Evolutionary conservation across 2,888 invertebrate genomes (phyloP).

Genomic region (Heliconius sara): DNA sequence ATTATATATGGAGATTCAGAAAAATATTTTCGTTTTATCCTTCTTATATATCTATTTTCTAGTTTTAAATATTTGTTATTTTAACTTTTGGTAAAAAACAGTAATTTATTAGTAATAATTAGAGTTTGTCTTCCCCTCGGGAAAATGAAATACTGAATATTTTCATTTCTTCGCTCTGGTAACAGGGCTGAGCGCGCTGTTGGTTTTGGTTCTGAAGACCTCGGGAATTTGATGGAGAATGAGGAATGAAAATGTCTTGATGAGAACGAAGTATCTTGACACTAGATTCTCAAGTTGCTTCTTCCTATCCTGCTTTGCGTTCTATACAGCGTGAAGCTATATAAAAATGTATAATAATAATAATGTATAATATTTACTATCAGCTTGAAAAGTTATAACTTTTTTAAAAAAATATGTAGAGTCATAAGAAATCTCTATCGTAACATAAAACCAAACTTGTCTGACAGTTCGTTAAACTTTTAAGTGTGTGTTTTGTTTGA

Average conservation of each 20-base stretch:
- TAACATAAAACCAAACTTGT: conserved; percentile 20
- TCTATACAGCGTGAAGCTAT: neutral
- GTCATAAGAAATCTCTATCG: conserved; percentile 14
- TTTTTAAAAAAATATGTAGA: conserved; percentile 19
- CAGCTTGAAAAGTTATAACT: conserved; percentile 25
- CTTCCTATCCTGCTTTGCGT: neutral
- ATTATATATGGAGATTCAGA: neutral
- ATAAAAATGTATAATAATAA: neutral
- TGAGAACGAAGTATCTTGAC: neutral
- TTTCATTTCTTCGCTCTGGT: neutral
- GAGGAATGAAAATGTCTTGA: neutral
- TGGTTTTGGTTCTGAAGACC: neutral
- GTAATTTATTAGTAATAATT: no score
- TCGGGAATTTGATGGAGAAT: neutral
- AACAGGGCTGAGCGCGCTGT: neutral
- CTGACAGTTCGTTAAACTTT: conserved; percentile 18
- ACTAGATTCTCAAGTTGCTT: neutral
- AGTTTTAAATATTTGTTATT: neutral
- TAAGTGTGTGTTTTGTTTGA: conserved; percentile 23
- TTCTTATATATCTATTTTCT: neutral
- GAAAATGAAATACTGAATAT: neutral
- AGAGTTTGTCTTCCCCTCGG: neutral
- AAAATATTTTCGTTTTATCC: neutral
- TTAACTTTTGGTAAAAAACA: no score
- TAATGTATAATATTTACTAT: conserved; percentile 8